Evolutionary conservation across 2,113 vertebrate species (phyloP).

Genomic region (rat (Rattus norvegicus)): DNA sequence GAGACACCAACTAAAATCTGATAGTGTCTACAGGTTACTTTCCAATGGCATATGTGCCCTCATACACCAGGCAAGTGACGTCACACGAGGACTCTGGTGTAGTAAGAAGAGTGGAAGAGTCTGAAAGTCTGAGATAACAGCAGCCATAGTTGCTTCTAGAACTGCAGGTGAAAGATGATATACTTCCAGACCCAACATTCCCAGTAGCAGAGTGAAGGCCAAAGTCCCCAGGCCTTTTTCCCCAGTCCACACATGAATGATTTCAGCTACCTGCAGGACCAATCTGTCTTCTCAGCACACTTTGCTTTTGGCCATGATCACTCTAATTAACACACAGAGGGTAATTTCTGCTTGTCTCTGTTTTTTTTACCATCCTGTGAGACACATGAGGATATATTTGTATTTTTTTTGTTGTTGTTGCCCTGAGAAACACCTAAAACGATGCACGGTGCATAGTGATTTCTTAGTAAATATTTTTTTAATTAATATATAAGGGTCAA

Average conservation of each 20-base stretch:
- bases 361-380: neutral
- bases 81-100: neutral
- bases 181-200: slow-evolving; percentile 45
- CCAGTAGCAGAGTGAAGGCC: slow-evolving; percentile 51
- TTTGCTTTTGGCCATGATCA: slow-evolving; percentile 55
- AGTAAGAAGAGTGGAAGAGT: neutral
- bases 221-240: slow-evolving; percentile 54
- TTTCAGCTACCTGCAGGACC: slow-evolving; percentile 75
- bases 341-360: slow-evolving; percentile 43
- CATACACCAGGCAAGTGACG: neutral
- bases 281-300: slow-evolving; percentile 67
- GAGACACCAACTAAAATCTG: neutral
- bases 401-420: slow-evolving; percentile 30
- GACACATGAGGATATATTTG: neutral
- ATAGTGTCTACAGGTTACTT: neutral
- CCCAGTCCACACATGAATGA: neutral
- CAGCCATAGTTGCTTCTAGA: neutral
- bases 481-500: neutral
- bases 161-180: slow-evolving; percentile 28
- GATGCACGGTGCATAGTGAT: neutral
- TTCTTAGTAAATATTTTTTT: slow-evolving; percentile 35
- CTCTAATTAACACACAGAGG: slow-evolving; percentile 52
- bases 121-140: neutral
- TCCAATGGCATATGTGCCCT: neutral
- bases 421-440: neutral